Evolutionary conservation across 2,113 vertebrate genomes (phyloP).

Genomic region (Oncorhynchus gorbuscha): DNA sequence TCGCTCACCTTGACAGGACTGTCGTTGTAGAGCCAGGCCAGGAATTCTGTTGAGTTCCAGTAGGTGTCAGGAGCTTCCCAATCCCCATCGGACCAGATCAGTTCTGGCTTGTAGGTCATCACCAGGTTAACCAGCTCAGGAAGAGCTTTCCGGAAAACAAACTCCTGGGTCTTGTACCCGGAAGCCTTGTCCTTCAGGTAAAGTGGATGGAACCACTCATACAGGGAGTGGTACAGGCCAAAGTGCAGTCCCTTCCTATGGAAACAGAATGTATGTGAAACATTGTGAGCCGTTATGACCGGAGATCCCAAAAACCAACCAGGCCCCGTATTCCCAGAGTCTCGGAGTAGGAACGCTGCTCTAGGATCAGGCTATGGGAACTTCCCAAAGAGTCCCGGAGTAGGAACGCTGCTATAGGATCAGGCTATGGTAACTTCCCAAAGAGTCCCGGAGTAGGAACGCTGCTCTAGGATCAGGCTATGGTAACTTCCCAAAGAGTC

Average conservation of each 20-base stretch:
- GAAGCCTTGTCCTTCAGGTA: conserved; percentile 87
- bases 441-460: too few relatives aligned
- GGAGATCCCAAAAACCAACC: too few relatives aligned
- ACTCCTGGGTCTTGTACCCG: conserved; percentile 85
- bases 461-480: too few relatives aligned
- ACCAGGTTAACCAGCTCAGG: conserved; percentile 89
- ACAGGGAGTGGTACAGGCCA: conserved; percentile 90
- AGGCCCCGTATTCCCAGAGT: too few relatives aligned
- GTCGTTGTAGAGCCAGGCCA: conserved; percentile 96
- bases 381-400: too few relatives aligned
- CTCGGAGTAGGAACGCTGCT: too few relatives aligned
- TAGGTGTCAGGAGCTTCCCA: conserved; percentile 93
- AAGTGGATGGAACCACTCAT: conserved; percentile 94
- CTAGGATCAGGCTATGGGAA: too few relatives aligned
- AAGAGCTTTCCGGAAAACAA: conserved; percentile 79
- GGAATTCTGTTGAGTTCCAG: conserved; percentile 93
- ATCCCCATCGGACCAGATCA: conserved; percentile 97
- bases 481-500: too few relatives aligned
- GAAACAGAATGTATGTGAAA: not conserved
- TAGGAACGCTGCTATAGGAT: too few relatives aligned
- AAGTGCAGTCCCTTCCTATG: conserved; percentile 80
- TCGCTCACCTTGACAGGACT: conserved; percentile 88
- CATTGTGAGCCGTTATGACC: too few relatives aligned
- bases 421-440: too few relatives aligned
- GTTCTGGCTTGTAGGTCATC: conserved; percentile 87